Evolutionary conservation across 1,140 invertebrate genomes (phyloP).

Genomic region (Eriosoma lanigerum): DNA sequence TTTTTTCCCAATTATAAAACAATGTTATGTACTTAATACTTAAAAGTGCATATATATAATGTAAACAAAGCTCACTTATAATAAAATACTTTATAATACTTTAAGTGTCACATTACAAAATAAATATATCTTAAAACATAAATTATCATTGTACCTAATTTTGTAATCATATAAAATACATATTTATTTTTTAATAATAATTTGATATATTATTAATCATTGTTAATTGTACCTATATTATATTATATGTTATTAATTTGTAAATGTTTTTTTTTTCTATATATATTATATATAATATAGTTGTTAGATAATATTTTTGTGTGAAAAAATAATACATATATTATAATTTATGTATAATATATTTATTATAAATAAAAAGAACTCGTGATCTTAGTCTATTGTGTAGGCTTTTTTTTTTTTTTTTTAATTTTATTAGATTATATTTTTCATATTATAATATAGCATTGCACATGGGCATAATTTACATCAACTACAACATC

Average conservation of each 20-base stretch:
- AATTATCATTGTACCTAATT: slow-evolving; percentile 49
- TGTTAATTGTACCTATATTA: not conserved
- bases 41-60: not conserved
- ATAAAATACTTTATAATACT: slow-evolving; percentile 26
- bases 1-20: not conserved
- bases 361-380: slow-evolving; percentile 17
- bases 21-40: no score
- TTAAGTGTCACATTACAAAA: slow-evolving; percentile 11
- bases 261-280: slow-evolving; percentile 37
- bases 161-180: slow-evolving; percentile 28
- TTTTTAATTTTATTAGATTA: not conserved
- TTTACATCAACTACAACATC: not conserved
- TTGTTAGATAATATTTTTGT: slow-evolving; percentile 43
- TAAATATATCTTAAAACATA: slow-evolving; percentile 16
- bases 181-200: slow-evolving; percentile 42
- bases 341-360: not conserved
- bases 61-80: slow-evolving; percentile 47
- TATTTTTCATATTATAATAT: not conserved
- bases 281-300: slow-evolving; percentile 17
- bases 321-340: not conserved
- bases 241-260: slow-evolving; percentile 24
- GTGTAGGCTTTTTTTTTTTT: not conserved
- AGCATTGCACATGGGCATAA: not conserved
- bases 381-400: slow-evolving; percentile 45
- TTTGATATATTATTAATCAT: slow-evolving; percentile 36